Conservation (phyloP, 2,113 vertebrate genomes). For the Rhodinocichla rosea region DNA sequence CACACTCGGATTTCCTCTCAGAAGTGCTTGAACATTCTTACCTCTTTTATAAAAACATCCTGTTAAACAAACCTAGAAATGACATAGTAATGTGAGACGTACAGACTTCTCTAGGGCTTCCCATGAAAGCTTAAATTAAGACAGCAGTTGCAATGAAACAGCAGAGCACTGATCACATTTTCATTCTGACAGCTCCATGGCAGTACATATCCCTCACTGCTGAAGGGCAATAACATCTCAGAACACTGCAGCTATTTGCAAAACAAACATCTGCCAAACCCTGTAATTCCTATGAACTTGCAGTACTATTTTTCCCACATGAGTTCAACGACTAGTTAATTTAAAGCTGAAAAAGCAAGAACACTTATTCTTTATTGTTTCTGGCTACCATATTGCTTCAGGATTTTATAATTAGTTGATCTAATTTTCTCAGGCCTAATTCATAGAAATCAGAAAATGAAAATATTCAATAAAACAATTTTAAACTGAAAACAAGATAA, state of each 20-base stretch:
- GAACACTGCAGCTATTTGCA: conserved; percentile 2
- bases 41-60: neutral
- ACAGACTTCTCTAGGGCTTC: neutral
- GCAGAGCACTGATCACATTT: neutral
- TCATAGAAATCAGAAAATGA: neutral
- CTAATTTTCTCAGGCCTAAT: neutral
- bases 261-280: conserved; percentile 15
- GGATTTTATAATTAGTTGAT: neutral
- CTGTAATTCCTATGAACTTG: neutral
- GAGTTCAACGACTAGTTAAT: neutral
- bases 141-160: neutral
- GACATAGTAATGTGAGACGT: neutral
- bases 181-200: neutral
- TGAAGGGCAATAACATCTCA: conserved; percentile 8
- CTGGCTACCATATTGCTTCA: neutral
- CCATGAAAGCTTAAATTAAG: neutral
- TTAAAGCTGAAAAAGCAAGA: neutral
- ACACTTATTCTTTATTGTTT: neutral
- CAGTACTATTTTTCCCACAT: neutral
- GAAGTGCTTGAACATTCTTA: neutral
- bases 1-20: neutral
- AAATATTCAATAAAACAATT: neutral
- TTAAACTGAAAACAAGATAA: neutral
- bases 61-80: neutral
- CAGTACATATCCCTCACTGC: neutral